A percentile compares a stretch with the other conserved stretches of the same genome.
Conservation (phyloP, 2,888 invertebrate genomes). For the Plagodis dolabraria region DNA sequence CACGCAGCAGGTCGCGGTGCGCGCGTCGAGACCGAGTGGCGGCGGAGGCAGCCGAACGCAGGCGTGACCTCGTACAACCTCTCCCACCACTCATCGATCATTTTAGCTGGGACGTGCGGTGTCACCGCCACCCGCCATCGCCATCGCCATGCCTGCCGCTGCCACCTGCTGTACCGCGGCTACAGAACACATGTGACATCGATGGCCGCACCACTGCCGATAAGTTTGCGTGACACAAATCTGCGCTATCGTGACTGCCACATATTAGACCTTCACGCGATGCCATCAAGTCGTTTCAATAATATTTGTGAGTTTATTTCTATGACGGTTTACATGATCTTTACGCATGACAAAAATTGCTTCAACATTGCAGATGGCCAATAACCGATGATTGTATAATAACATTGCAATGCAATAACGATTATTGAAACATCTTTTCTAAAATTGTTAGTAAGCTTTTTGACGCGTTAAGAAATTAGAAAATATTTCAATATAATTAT, state of each 20-base stretch:
- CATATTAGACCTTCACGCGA: conserved; percentile 44
- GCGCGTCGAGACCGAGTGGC: conserved; percentile 64
- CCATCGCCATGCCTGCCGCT: conserved; percentile 43
- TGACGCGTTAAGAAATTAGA: too few species aligned
- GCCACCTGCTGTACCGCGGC: conserved; percentile 41
- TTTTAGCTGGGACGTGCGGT: conserved; percentile 73
- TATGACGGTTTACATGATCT: conserved; percentile 12
- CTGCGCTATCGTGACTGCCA: conserved; percentile 47
- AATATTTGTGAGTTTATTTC: conserved; percentile 32
- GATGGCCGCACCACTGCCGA: conserved; percentile 55
- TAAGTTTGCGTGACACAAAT: conserved; percentile 51
- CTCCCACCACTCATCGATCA: conserved; percentile 71
- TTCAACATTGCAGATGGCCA: conserved; percentile 4
- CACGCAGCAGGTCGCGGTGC: conserved; percentile 75
- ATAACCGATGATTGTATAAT: neutral
- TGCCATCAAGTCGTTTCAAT: conserved; percentile 42
- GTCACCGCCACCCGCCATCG: conserved; percentile 9
- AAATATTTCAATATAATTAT: too few species aligned
- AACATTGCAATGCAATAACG: neutral
- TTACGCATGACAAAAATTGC: conserved; percentile 13
- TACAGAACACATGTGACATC: conserved; percentile 29
- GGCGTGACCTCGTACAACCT: conserved; percentile 81
- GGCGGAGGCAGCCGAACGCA: conserved; percentile 60
- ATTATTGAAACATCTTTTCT: too few species aligned
- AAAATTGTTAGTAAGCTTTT: too few species aligned